A percentile compares a stretch with the other conserved stretches of the same genome.
Evolutionary conservation across 2,888 invertebrate genomes (phyloP).

Genomic region (Lepidonotus clava): DNA sequence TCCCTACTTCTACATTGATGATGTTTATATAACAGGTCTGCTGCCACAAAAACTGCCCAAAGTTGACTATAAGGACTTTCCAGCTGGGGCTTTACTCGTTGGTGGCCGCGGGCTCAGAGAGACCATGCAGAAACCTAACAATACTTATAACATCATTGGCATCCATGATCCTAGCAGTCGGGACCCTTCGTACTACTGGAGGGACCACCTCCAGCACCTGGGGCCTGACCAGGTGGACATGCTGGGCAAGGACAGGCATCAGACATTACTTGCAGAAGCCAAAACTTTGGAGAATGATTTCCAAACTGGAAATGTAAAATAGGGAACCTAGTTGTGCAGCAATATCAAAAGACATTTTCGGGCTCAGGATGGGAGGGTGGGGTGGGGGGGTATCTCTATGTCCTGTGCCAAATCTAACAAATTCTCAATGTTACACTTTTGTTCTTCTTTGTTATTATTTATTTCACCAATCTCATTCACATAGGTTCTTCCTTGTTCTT

Average conservation of each 20-base stretch:
- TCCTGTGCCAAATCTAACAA: no score
- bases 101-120: no score
- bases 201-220: neutral
- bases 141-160: neutral
- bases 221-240: neutral
- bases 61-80: neutral
- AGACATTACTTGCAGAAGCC: neutral
- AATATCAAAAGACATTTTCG: no score
- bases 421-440: no score
- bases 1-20: conserved; percentile 45
- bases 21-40: conserved; percentile 33
- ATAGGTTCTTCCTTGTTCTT: no score
- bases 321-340: no score
- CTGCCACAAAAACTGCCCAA: neutral
- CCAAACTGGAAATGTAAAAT: no score
- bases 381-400: no score
- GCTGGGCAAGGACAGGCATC: neutral
- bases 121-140: neutral
- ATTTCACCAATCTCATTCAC: no score
- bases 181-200: neutral
- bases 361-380: no score
- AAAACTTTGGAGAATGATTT: no score
- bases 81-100: neutral
- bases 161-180: neutral
- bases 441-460: no score